Base-by-base conservation (phyloP, 2,113 vertebrate species). In the Neodon shergylaensis region DNA sequence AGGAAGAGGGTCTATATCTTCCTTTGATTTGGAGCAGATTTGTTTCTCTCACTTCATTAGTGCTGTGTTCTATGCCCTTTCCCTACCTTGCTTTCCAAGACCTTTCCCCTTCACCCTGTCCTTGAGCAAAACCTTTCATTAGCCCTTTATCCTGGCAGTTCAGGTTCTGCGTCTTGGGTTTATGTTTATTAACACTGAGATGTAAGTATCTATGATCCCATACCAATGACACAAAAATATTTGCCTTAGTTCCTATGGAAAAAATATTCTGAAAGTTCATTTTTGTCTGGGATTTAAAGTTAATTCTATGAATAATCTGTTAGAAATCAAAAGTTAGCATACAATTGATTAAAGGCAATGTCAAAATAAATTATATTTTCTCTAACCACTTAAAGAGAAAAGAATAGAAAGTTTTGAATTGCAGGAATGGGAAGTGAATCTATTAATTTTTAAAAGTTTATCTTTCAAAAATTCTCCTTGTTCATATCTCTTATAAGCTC, bases 371-470 rank as follows among this genome's bases (percentile, higher is more conserved):
- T 52, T 73, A 87, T 54, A 63, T 42, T 84, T 92, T 90, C 84
- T 92, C 24, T 58, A 89, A 79, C 44, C 54, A 81, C 31, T 49
- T 88, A 54, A 89, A 66, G 94, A 58, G 28, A 90, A 91, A 94
- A 33, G 66, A 92, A 1, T 42, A 96, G 16, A 88, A 68, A 3
- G 39, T 86, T 94, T 68, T 88, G 21, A 47, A 84, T 93, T 33
- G 91, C 33, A 72, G 73, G 24, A 36, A 89, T 85, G 73, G 42
- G 87, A 24, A 61, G 7, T 19, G 21, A 17, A 73, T n/a, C 28
- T 9, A 61, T 93, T 94, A 65, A 73, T 54, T 83, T 65, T 93
- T 94, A 33, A 36, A 94, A 93, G 8, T 39, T 77, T 82, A 65
- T 52, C 91, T 85, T 68, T 44, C 79, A n/a, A 93, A 96, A 96